phyloP scores from a whole-genome alignment of 2,797 vertebrate species.

The Acomys russatus region DNA sequence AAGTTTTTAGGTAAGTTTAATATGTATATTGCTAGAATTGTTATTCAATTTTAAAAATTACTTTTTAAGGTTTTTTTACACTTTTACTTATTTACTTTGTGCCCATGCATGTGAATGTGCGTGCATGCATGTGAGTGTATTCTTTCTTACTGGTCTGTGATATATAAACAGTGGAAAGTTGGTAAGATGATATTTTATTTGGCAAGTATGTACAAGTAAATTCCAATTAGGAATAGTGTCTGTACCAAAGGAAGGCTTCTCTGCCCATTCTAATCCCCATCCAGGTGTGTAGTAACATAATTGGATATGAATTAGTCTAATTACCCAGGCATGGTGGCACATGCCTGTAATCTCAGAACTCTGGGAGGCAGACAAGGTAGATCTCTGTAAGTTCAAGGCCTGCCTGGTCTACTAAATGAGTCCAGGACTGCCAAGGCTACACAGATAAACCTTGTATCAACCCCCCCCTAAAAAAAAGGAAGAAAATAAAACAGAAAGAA shows the following conservation, averaged over 20 bases:
- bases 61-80: background rate
- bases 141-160: background rate
- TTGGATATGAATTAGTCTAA: background rate
- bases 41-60: background rate
- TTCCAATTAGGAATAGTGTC: background rate
- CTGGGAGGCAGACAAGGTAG: too few species aligned
- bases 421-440: too few species aligned
- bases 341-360: too few species aligned
- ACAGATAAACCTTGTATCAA: too few species aligned
- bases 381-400: too few species aligned
- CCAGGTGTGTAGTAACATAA: background rate
- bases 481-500: too few species aligned
- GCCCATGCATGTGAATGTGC: background rate
- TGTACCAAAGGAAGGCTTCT: background rate
- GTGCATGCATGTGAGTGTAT: background rate
- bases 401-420: too few species aligned
- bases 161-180: background rate
- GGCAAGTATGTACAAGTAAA: background rate
- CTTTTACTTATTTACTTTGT: background rate
- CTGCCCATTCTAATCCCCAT: background rate
- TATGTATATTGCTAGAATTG: background rate
- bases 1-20: background rate
- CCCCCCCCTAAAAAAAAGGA: too few species aligned
- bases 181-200: background rate
- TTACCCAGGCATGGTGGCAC: too few species aligned